These are phyloP conservation scores for Folsomia manolachei DNA, from an alignment of 2,888 invertebrate genomes.

Conservation along the genomic window DNA sequence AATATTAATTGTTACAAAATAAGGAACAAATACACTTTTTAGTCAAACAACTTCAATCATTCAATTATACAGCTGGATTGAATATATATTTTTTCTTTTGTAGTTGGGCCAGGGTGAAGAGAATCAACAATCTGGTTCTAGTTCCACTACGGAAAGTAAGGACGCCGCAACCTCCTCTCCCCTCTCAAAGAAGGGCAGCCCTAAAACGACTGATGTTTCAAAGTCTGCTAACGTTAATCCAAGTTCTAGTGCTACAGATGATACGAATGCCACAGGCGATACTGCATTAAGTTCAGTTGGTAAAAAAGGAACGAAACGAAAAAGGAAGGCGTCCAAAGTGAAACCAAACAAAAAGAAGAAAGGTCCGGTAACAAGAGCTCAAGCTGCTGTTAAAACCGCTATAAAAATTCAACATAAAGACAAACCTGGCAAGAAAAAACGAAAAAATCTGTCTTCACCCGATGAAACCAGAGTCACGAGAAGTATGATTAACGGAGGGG, in stretches of 20 bases:
- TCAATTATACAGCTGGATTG: too few relatives aligned
- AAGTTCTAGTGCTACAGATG: background rate
- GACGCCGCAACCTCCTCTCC: background rate
- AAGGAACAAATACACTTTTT: background rate
- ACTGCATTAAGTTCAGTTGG: too few relatives aligned
- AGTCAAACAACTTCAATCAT: background rate
- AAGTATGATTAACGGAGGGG: conserved; percentile 28
- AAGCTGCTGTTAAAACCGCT: conserved; percentile 30
- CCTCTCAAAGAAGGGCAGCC: too few relatives aligned
- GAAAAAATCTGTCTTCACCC: background rate
- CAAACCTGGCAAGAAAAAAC: conserved; percentile 12
- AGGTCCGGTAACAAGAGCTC: conserved; percentile 35
- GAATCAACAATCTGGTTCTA: too few relatives aligned
- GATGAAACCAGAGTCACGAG: conserved; percentile 1
- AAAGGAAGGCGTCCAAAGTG: conserved; percentile 17
- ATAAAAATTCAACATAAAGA: background rate
- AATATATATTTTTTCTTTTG: too few relatives aligned
- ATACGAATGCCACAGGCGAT: background rate
- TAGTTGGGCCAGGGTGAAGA: too few relatives aligned
- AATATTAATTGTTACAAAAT: too few relatives aligned
- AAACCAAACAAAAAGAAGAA: conserved; percentile 31
- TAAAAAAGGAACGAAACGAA: conserved; percentile 25
- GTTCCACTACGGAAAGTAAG: too few relatives aligned
- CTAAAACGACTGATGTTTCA: background rate
- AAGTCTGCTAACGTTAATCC: background rate